These are phyloP conservation scores for Mormyrus iriodes DNA, from an alignment of 2,113 vertebrate genomes.

Conservation along the genomic window DNA sequence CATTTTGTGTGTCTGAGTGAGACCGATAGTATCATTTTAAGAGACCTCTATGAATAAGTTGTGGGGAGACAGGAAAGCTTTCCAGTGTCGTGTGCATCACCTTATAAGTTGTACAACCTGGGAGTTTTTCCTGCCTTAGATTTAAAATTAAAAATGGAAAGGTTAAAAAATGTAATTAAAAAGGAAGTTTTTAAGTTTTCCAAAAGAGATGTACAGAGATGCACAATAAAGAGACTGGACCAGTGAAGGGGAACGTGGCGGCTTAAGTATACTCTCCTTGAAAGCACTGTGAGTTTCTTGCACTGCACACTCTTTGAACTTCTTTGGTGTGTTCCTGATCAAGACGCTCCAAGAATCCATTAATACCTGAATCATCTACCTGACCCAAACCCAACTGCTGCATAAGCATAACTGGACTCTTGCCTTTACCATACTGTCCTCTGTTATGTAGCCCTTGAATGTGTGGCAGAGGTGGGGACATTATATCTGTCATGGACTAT, in stretches of 20 bases:
- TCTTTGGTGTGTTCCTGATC: too few species aligned
- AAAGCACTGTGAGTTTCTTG: neutral
- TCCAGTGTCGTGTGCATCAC: neutral
- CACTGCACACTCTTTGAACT: neutral
- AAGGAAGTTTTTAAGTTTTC: neutral
- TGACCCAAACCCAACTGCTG: too few species aligned
- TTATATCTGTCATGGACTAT: too few species aligned
- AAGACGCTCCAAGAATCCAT: neutral
- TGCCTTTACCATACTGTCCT: too few species aligned
- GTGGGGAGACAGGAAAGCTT: neutral
- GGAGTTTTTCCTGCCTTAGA: neutral
- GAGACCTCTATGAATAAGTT: too few species aligned
- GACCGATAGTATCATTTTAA: too few species aligned
- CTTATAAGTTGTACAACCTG: neutral
- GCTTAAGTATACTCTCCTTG: neutral
- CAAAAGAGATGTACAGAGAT: neutral
- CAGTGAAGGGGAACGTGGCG: neutral
- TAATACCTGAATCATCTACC: neutral
- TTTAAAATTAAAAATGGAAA: neutral
- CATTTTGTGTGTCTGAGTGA: too few species aligned
- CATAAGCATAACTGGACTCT: too few species aligned
- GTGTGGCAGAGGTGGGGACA: too few species aligned
- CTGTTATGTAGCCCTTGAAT: too few species aligned
- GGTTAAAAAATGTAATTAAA: neutral
- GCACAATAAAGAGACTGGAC: neutral